Percentiles rank a stretch among this genome's conserved stretches.
phyloP scores from a whole-genome alignment of 2,888 invertebrate genomes.

The Ypsolopha sequella region DNA sequence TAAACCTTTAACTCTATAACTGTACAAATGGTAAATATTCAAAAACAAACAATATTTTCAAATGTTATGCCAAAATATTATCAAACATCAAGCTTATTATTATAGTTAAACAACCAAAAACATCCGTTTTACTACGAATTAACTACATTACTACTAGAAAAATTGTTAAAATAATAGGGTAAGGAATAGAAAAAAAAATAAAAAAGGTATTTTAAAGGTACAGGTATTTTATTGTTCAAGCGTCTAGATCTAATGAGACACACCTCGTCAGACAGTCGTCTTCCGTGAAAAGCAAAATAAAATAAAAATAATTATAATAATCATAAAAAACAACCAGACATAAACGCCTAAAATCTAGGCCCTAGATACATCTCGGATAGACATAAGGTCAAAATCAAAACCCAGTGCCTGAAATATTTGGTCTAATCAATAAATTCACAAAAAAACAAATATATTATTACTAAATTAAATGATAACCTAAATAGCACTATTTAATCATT shows the following conservation, averaged over 20 bases:
- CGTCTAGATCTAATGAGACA: constrained; percentile 60
- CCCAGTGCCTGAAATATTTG: constrained; percentile 50
- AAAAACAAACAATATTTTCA: no score
- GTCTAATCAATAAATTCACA: constrained; percentile 23
- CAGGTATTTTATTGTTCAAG: constrained; percentile 67
- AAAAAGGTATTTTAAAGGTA: constrained; percentile 41
- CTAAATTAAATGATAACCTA: constrained; percentile 2
- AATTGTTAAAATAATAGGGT: not conserved
- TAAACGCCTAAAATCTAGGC: constrained; percentile 24
- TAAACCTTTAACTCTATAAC: not conserved
- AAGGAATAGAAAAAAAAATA: constrained; percentile 21
- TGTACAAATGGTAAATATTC: not conserved
- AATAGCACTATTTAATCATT: not conserved
- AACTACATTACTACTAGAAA: not conserved
- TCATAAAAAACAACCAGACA: constrained; percentile 42
- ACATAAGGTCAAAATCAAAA: constrained; percentile 28
- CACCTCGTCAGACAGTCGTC: constrained; percentile 32
- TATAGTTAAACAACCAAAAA: not conserved
- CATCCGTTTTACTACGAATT: not conserved
- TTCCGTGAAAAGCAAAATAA: constrained; percentile 35
- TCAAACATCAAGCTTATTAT: not conserved
- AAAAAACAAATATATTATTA: constrained; percentile 18
- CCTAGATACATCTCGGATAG: constrained; percentile 27
- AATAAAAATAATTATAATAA: constrained; percentile 21
- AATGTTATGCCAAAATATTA: not conserved